Percentiles rank a stretch among this genome's conserved stretches.
Evolutionary conservation across 64 coral and sea anemone species (phyloP).

Genomic region (Actinia equina): DNA sequence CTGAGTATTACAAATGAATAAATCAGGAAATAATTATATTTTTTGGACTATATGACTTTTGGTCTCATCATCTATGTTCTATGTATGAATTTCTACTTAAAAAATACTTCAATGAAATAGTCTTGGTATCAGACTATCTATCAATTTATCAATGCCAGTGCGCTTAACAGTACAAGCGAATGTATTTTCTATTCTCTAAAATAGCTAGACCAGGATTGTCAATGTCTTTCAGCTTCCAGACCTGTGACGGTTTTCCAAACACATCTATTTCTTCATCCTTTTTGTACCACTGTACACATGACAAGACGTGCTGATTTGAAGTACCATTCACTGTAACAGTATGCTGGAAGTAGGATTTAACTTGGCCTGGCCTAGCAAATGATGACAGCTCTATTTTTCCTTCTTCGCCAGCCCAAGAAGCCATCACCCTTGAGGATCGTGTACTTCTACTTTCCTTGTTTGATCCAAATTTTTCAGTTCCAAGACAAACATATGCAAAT

Average conservation of each 20-base stretch:
- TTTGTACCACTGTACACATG: conserved; percentile 36
- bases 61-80: neutral
- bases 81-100: neutral
- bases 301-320: conserved; percentile 6
- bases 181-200: conserved; percentile 39
- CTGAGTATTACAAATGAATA: too few species aligned
- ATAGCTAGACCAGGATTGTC: conserved; percentile 23
- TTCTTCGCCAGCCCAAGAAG: conserved; percentile 41
- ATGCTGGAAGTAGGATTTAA: conserved; percentile 44
- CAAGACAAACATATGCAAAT: conserved; percentile 20
- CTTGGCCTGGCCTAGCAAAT: conserved; percentile 9
- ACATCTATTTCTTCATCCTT: neutral
- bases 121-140: conserved; percentile 34
- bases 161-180: conserved; percentile 23
- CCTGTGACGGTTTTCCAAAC: conserved; percentile 10
- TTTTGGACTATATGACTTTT: neutral
- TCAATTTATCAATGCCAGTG: conserved; percentile 33
- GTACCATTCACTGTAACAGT: conserved; percentile 18
- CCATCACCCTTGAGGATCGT: conserved; percentile 27
- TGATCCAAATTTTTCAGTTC: conserved; percentile 26
- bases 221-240: conserved; percentile 46
- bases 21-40: too few species aligned
- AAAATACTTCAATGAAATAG: conserved; percentile 8
- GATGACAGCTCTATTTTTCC: neutral
- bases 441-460: conserved; percentile 12